Evolutionary conservation across 2,888 invertebrate species (phyloP), one percentile per base, ranked within the genome.

Genomic region (Eudemis profundana): DNA sequence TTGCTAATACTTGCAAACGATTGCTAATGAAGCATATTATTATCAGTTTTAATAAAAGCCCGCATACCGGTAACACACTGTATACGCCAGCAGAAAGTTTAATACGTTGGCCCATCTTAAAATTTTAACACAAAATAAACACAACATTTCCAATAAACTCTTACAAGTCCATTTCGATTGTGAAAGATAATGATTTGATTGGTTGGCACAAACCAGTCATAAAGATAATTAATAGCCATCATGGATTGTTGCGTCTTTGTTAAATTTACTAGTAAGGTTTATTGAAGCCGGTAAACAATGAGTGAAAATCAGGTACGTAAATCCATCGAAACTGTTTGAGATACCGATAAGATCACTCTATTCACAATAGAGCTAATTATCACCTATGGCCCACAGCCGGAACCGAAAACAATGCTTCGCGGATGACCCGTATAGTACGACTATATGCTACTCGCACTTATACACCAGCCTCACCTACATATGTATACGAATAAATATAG

Each of bases 321-420:
- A 87, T 87, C 86, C 89, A 89, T 90, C 87, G 90, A 88, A 89
- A 87, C 89, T 84, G 84, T 88, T 82, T 75, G 82, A 78, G 74
- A 77, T 74, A 76, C 81, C 77, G 90, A 90, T 90, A 89, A 78
- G 78, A 91, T 90, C 90, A 74, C 78, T 70, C 73, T 78, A 82
- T 79, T 81, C 79, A 91, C 91, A 91, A 91, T 90, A 82, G 89
- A 86, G 81, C 84, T 90, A 92, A 91, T 91, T 92, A 89, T 85
- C 81, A 80, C 78, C 79, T 82, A 74, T 74, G 78, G 79, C 72
- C 70, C 70, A 74, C 72, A 75, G 78, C 82, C 84, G 87, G 86
- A 86, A 85, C 76, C 71, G 76, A 76, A 79, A 85, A 89, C 89
- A 86, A 87, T 87, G 81, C 80, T 73, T 74, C 72, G 70, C 71